Percentiles rank a stretch among this genome's conserved stretches.
Evolutionary conservation across 92 coral and sea anemone species (phyloP).

Genomic region (Phenganax marumi): DNA sequence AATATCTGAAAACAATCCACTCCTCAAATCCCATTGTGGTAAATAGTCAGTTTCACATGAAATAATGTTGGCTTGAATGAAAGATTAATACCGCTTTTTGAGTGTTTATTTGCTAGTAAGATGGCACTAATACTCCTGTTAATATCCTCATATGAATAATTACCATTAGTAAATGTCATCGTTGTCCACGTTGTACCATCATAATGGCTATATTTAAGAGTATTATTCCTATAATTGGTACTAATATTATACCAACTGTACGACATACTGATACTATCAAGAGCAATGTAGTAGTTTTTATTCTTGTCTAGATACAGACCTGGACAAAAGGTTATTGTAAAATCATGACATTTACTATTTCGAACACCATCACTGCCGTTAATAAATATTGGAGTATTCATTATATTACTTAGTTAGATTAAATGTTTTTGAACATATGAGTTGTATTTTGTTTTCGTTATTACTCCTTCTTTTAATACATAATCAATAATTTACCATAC

Average conservation of each 20-base stretch:
- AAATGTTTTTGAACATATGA: too few relatives aligned
- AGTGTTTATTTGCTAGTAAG: too few relatives aligned
- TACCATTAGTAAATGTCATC: conserved; percentile 29
- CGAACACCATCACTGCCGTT: conserved; percentile 16
- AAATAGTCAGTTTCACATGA: too few relatives aligned
- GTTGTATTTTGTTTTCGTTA: too few relatives aligned
- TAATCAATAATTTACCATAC: too few relatives aligned
- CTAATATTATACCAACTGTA: conserved; percentile 23
- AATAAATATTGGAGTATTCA: conserved; percentile 12
- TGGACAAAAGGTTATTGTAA: background rate
- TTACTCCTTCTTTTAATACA: too few relatives aligned
- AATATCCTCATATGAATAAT: too few relatives aligned
- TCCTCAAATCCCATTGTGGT: too few relatives aligned
- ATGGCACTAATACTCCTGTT: too few relatives aligned
- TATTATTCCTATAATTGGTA: background rate
- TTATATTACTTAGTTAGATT: background rate
- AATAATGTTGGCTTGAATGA: too few relatives aligned
- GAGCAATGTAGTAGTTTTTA: conserved; percentile 11
- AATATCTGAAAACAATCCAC: too few relatives aligned
- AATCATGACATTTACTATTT: conserved; percentile 3
- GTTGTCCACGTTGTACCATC: conserved; percentile 8
- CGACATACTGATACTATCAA: background rate
- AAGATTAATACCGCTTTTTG: too few relatives aligned
- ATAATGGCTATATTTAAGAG: background rate
- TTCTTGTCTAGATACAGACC: conserved; percentile 7